These are phyloP conservation scores for Catostylus mosaicus DNA, from an alignment of 30 jellyfish, hydroid and myxozoan genomes.

Conservation along the genomic window DNA sequence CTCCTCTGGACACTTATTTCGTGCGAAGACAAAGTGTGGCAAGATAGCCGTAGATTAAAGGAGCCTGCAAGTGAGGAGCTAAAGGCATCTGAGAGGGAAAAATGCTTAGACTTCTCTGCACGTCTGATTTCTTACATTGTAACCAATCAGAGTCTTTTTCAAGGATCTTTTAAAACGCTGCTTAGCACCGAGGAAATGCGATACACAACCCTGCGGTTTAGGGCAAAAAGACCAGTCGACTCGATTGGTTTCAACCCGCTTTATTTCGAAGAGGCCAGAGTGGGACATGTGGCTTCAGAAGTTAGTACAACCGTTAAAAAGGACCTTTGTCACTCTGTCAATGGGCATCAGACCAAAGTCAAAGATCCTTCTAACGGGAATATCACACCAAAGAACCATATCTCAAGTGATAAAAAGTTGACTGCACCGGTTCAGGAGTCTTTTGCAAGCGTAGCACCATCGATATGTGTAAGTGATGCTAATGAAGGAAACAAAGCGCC, in stretches of 20 bases:
- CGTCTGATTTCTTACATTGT: conserved; percentile 47
- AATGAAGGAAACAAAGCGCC: neutral
- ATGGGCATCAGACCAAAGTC: neutral
- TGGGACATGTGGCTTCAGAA: conserved; percentile 22
- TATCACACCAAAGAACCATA: neutral
- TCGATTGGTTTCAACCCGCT: conserved; percentile 35
- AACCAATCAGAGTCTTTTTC: neutral
- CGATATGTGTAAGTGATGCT: neutral
- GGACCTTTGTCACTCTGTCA: conserved; percentile 21
- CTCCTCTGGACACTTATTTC: conserved; percentile 76
- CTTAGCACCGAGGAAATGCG: conserved; percentile 75
- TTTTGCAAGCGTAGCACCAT: neutral
- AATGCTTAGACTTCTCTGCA: conserved; percentile 66
- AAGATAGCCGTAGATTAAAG: neutral
- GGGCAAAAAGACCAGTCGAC: conserved; percentile 40
- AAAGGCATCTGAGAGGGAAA: neutral
- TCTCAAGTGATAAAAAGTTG: neutral
- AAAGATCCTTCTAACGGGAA: neutral
- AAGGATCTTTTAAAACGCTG: conserved; percentile 75
- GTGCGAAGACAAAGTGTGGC: conserved; percentile 68
- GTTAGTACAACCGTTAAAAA: neutral
- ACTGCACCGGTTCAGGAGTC: neutral
- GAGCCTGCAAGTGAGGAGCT: neutral
- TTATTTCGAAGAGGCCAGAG: conserved; percentile 44
- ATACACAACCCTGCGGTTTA: conserved; percentile 50